A percentile compares a stretch with the other conserved stretches of the same genome.
Conservation (phyloP, 2,797 vertebrate genomes). For the Nannoperca australis region DNA sequence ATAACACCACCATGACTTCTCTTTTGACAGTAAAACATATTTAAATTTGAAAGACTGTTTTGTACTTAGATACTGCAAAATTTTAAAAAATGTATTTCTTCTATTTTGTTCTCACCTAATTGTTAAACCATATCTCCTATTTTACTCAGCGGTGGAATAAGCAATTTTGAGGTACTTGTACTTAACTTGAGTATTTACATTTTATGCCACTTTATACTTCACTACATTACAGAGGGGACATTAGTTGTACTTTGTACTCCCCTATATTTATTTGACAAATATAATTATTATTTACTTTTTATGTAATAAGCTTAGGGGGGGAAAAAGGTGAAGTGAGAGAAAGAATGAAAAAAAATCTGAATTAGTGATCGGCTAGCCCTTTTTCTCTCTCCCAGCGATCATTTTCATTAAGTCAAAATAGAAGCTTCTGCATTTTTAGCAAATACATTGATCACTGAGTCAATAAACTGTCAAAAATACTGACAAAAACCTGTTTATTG, state of each 20-base stretch:
- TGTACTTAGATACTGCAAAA: background rate
- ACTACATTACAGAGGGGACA: background rate
- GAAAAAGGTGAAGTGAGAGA: no score
- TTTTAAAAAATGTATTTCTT: background rate
- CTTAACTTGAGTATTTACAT: background rate
- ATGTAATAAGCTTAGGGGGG: no score
- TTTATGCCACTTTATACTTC: background rate
- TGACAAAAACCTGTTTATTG: no score
- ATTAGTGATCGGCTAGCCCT: no score
- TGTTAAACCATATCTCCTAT: background rate
- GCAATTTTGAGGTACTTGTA: background rate
- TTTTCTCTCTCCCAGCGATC: no score
- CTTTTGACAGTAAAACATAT: no score
- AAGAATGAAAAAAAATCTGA: no score
- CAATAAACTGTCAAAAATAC: no score
- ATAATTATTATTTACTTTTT: background rate
- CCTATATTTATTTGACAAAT: background rate
- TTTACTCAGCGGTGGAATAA: background rate
- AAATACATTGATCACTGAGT: no score
- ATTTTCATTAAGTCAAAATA: no score
- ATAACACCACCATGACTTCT: background rate
- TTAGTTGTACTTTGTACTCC: background rate
- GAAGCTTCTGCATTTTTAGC: no score
- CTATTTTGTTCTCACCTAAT: background rate
- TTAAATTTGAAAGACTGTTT: background rate